Percentiles rank a stretch among this genome's conserved stretches.
These are phyloP conservation scores for Epinephelus malabaricus DNA, from an alignment of 2,797 vertebrate genomes.

Conservation along the genomic window DNA sequence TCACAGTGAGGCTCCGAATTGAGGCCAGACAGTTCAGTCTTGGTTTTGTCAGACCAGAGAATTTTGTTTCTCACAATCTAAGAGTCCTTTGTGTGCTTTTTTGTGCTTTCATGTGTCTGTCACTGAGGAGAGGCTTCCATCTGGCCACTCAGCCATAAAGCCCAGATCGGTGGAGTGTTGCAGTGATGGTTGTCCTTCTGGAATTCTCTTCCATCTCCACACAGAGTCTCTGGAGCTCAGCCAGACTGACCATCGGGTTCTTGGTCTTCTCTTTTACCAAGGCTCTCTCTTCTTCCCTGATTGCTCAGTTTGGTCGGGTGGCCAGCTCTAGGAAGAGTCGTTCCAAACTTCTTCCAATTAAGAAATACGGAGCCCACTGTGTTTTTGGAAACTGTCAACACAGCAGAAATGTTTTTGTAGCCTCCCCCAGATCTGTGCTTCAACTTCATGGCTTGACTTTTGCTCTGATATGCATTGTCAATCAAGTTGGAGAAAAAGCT, in stretches of 20 bases:
- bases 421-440: not conserved
- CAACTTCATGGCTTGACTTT: not conserved
- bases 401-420: no score
- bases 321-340: not conserved
- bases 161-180: not conserved
- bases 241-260: not conserved
- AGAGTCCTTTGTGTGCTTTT: not conserved
- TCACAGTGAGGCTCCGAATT: no score
- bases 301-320: not conserved
- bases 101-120: not conserved
- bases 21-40: not conserved
- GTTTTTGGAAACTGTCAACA: not conserved
- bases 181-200: not conserved
- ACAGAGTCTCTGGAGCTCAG: slow-evolving; percentile 14
- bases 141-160: not conserved
- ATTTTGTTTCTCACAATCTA: not conserved
- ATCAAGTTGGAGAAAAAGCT: no score
- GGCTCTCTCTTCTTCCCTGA: no score
- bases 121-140: not conserved
- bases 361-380: not conserved
- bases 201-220: slow-evolving; percentile 8
- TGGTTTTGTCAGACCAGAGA: not conserved
- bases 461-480: not conserved
- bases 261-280: not conserved
- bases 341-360: not conserved